Percentiles rank a stretch among this genome's conserved stretches.
These are phyloP conservation scores for Pangasianodon gigas DNA, from an alignment of 2,113 vertebrate species.

Conservation along the genomic window DNA sequence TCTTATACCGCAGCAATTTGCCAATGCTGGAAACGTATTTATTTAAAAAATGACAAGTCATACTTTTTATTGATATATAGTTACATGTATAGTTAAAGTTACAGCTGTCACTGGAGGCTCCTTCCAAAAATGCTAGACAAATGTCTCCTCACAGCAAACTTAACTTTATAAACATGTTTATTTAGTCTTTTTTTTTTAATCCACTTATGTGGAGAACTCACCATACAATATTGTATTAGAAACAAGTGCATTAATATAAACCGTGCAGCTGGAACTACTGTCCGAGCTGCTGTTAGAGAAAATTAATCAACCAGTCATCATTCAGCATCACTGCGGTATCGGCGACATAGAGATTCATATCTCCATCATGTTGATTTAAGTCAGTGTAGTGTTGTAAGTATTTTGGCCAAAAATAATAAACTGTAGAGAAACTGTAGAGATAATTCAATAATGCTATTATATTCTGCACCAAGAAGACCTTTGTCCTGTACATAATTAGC, in stretches of 20 bases:
- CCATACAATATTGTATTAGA: neutral
- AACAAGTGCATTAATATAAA: neutral
- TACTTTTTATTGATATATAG: neutral
- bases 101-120: neutral
- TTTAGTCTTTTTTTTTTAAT: neutral
- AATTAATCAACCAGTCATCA: neutral
- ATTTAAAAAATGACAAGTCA: neutral
- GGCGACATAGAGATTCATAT: neutral
- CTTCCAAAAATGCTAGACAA: neutral
- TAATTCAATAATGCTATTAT: neutral
- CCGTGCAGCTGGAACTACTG: neutral
- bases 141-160: neutral
- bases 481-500: neutral
- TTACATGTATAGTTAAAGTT: neutral
- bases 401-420: neutral
- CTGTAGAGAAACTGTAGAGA: neutral
- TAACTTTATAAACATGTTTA: neutral
- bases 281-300: neutral
- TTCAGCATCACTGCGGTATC: neutral
- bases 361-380: neutral
- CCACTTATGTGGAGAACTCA: neutral
- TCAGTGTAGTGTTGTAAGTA: neutral
- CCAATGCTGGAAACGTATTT: neutral
- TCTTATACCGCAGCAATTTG: neutral
- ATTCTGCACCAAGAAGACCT: neutral